These are phyloP conservation scores for Callinectes sapidus DNA, from an alignment of 2,888 invertebrate genomes.

Conservation along the genomic window DNA sequence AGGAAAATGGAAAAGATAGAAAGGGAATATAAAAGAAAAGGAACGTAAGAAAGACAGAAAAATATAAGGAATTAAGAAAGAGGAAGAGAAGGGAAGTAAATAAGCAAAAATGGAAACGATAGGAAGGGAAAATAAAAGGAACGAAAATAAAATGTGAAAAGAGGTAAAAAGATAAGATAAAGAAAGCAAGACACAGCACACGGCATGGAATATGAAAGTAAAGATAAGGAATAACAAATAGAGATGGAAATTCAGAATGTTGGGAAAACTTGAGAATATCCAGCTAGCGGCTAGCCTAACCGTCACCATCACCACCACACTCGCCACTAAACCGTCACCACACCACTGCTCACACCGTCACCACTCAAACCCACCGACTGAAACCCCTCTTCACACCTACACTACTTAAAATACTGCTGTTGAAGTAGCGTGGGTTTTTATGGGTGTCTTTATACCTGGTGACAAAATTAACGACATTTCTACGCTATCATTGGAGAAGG, in stretches of 20 bases:
- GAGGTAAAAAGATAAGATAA: not conserved
- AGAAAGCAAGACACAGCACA: not conserved
- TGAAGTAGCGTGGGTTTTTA: no score
- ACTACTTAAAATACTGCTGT: no score
- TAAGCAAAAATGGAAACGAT: not conserved
- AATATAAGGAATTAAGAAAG: not conserved
- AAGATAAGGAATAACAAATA: not conserved
- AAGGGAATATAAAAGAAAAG: not conserved
- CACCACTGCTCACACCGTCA: no score
- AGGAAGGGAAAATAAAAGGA: not conserved
- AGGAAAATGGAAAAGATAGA: not conserved
- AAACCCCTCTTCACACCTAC: no score
- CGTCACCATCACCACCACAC: no score
- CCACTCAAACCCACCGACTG: no score
- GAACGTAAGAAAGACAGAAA: not conserved
- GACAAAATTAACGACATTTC: no score
- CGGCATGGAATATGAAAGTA: not conserved
- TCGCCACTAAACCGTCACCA: no score
- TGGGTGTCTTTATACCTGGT: no score
- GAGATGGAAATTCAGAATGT: not conserved
- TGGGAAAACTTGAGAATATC: not conserved
- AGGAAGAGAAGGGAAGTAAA: not conserved
- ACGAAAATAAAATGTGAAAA: not conserved
- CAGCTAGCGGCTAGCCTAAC: no score
- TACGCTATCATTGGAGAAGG: no score